Evolutionary conservation across 2,797 vertebrate genomes (phyloP).

Genomic region (Vespertilio murinus): DNA sequence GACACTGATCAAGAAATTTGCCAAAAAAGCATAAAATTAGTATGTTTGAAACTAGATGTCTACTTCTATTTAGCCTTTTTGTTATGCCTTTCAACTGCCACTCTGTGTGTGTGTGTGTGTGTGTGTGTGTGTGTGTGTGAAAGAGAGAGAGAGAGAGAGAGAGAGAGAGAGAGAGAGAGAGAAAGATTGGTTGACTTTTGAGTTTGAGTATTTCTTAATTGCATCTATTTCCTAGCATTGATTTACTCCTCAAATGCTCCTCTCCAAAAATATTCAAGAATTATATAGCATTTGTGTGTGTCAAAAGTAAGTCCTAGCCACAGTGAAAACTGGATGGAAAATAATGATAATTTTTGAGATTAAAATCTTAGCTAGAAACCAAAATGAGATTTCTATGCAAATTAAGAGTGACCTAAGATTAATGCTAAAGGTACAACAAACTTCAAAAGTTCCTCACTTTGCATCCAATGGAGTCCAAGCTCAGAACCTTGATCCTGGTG

Average conservation of each 20-base stretch:
- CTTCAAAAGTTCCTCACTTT: neutral
- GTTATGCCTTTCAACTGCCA: neutral
- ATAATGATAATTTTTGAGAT: neutral
- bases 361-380: slow-evolving; percentile 20
- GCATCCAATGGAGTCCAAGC: rapidly evolving
- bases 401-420: neutral
- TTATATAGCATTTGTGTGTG: neutral
- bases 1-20: neutral
- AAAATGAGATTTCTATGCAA: neutral
- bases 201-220: slow-evolving; percentile 1
- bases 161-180: neutral
- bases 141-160: neutral
- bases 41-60: neutral
- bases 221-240: neutral
- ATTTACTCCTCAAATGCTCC: slow-evolving; percentile 22
- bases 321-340: neutral
- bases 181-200: neutral
- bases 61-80: neutral
- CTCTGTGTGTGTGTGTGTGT: neutral
- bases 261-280: neutral
- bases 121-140: neutral
- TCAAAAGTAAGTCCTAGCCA: neutral
- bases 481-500: neutral
- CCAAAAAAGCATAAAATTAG: neutral
- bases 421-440: neutral